Base-by-base conservation (phyloP, 2,888 invertebrate genomes). In the Euplagia quadripunctaria region DNA sequence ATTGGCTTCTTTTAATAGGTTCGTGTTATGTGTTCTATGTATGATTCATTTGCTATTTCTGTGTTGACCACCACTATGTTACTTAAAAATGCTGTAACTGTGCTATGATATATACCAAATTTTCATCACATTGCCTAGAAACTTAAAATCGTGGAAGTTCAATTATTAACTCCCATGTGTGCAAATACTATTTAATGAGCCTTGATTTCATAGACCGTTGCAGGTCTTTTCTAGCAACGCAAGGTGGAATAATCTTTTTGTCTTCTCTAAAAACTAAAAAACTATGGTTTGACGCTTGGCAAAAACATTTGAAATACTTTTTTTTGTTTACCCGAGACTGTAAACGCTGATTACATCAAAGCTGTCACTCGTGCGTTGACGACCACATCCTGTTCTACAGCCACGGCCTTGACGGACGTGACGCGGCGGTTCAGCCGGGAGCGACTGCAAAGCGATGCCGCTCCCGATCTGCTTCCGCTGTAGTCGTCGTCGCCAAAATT, bases 21-120 rank as follows among this genome's bases (percentile, higher is more conserved):
- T 78, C 76, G 14, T 68, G 74, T 73, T 66, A 46, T 51, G 64
- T 68, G 12, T 31, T 46, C 43, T 71, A 51, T 49, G 17, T 55
- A 43, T 71, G 69, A 67, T 70, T 79, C 65, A 68, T 71, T 42
- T 46, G 4, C 31, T 74, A 73, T 72, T 71, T 76, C 41, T 51
- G 61, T 58, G 9, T 16, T 63, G 17, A 64, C 43, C 20, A 12
- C 12, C 41, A 58, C 42, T 61, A 65, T 58, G 46, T 65, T n/a
- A 43, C 17, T 52, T 64, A 52, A 52, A 64, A 31, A 12, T 68
- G 31, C 17, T 51, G 16, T 51, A 61, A 49, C 58, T 49, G 41
- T 61, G 43, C 17, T 43, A 58, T 20, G 20, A 58, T 58, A 31
- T 2, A 58, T 4, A 58, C 20, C 20, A 58, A 20, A 58, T 31